phyloP scores from a whole-genome alignment of 1,140 invertebrate genomes.

The Drosophila serrata region DNA sequence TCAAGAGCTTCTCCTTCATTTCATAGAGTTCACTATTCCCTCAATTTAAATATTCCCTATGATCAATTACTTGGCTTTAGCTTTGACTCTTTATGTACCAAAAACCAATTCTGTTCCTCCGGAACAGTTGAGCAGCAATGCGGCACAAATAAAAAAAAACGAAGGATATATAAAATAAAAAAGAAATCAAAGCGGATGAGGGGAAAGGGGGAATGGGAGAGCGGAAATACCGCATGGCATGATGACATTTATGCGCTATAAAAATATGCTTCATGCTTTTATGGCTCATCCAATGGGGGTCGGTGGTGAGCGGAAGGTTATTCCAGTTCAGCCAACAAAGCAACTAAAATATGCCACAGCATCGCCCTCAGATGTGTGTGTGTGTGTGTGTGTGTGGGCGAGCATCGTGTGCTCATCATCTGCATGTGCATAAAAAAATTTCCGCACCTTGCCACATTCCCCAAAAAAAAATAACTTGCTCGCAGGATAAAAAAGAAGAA shows the following conservation, averaged over 20 bases:
- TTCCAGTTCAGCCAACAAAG: slow-evolving; percentile 52
- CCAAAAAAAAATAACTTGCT: slow-evolving; percentile 7
- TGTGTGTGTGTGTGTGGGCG: too few relatives aligned
- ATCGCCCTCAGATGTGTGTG: slow-evolving; percentile 21
- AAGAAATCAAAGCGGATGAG: slow-evolving; percentile 1
- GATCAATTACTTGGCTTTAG: not conserved
- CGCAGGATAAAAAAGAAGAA: slow-evolving; percentile 37
- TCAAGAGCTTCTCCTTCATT: not conserved
- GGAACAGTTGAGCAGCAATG: slow-evolving; percentile 18
- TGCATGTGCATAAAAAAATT: slow-evolving; percentile 47
- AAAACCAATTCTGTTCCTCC: not conserved
- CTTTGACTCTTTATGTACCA: not conserved
- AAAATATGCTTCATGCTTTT: slow-evolving; percentile 76
- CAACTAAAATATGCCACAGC: slow-evolving; percentile 69
- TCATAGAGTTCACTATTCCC: slow-evolving; percentile 2
- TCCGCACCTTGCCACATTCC: slow-evolving; percentile 25
- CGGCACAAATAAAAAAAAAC: slow-evolving; percentile 1
- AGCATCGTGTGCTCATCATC: slow-evolving; percentile 56
- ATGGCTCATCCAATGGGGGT: slow-evolving; percentile 52
- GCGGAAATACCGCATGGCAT: slow-evolving; percentile 67
- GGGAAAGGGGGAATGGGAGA: not conserved
- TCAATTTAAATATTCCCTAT: not conserved
- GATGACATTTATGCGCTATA: slow-evolving; percentile 81
- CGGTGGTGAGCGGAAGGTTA: not conserved
- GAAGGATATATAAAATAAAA: slow-evolving; percentile 2